Evolutionary conservation across 1,140 invertebrate species (phyloP).

Genomic region (Sycophaga agraensis): DNA sequence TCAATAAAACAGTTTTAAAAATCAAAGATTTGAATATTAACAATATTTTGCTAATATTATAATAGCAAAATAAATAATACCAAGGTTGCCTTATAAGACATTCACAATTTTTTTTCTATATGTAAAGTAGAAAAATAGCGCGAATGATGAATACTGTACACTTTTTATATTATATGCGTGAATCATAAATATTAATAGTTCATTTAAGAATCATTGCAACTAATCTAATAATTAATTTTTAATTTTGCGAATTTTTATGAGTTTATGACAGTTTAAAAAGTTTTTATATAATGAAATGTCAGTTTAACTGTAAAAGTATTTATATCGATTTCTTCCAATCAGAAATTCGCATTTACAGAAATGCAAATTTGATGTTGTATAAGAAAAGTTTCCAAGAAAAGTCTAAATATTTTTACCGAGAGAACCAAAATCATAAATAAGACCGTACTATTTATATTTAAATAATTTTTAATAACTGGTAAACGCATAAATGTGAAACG

Average conservation of each 20-base stretch:
- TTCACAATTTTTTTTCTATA: neutral
- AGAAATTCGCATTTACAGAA: too few species aligned
- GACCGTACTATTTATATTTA: neutral
- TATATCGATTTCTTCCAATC: neutral
- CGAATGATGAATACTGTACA: neutral
- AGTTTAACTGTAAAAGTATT: neutral
- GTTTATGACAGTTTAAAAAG: neutral
- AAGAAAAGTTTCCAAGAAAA: too few species aligned
- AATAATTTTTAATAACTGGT: neutral
- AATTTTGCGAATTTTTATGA: too few species aligned
- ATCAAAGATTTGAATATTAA: neutral
- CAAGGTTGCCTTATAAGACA: conserved; percentile 2
- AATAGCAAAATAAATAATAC: neutral
- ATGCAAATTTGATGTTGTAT: too few species aligned
- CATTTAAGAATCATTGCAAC: neutral
- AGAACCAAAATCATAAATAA: neutral
- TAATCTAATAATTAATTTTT: too few species aligned
- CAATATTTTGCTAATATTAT: too few species aligned
- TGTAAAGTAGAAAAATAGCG: neutral
- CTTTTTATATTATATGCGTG: neutral
- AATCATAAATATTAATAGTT: neutral
- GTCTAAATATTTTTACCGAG: too few species aligned
- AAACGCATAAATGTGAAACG: neutral
- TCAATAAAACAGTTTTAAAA: neutral
- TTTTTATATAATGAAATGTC: neutral